Conservation (phyloP, 2,797 vertebrate species). For the Telmatherina bonti region DNA sequence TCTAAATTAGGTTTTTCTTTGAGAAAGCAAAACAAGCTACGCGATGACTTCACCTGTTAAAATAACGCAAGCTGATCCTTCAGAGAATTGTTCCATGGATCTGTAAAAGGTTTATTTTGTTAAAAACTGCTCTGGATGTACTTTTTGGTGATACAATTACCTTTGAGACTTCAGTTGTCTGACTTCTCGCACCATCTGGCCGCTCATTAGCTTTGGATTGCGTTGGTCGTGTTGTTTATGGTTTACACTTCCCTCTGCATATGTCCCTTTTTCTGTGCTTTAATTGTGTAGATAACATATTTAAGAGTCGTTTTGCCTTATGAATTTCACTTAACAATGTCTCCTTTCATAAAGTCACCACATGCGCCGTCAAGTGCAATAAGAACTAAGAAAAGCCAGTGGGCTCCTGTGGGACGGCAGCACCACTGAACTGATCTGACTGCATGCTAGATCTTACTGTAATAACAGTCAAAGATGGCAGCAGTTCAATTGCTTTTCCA, state of each 20-base stretch:
- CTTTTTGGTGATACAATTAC: slow-evolving; percentile 54
- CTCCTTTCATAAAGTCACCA: slow-evolving; percentile 36
- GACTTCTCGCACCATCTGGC: slow-evolving; percentile 66
- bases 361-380: slow-evolving; percentile 29
- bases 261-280: background rate
- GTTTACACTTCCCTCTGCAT: slow-evolving; percentile 24
- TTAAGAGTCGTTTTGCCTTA: slow-evolving; percentile 21
- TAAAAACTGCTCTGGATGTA: slow-evolving; percentile 20
- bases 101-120: slow-evolving; percentile 12
- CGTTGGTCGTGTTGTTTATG: slow-evolving; percentile 53
- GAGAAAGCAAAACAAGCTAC: background rate
- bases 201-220: slow-evolving; percentile 60
- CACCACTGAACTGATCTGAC: slow-evolving; percentile 30
- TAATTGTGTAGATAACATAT: slow-evolving; percentile 32
- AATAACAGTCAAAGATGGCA: slow-evolving; percentile 45
- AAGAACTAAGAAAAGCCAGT: slow-evolving; percentile 28
- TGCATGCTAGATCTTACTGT: slow-evolving; percentile 35
- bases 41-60: background rate
- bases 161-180: slow-evolving; percentile 55
- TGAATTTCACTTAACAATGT: slow-evolving; percentile 33
- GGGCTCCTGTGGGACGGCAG: slow-evolving; percentile 33
- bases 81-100: slow-evolving; percentile 14
- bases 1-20: background rate
- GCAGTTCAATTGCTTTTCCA: slow-evolving; percentile 13
- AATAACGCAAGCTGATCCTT: slow-evolving; percentile 3